A percentile compares a stretch with the other conserved stretches of the same genome.
Conservation (phyloP, 2,113 vertebrate genomes). For the Cyanocitta stelleri region DNA sequence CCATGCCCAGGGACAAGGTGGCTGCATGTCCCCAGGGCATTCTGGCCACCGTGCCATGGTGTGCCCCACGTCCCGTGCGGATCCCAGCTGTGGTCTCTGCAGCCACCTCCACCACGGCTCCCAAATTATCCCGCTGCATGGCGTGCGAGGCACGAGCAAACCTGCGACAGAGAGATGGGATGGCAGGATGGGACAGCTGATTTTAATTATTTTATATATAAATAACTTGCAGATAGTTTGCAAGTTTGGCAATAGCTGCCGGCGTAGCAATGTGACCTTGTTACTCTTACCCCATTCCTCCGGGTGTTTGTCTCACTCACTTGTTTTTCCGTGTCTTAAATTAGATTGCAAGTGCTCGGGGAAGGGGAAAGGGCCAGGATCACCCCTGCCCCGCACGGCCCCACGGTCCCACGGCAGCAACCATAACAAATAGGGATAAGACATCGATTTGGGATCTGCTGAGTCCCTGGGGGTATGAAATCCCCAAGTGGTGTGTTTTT, state of each 20-base stretch:
- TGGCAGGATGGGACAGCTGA: constrained; percentile 34
- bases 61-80: fast-evolving
- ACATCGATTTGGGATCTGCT: background rate
- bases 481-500: background rate
- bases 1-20: background rate
- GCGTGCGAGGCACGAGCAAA: background rate
- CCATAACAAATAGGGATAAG: background rate
- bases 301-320: constrained; percentile 18
- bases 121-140: background rate
- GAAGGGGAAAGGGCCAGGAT: background rate
- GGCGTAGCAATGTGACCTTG: constrained; percentile 42
- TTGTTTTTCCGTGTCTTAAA: constrained; percentile 53
- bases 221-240: constrained; percentile 47
- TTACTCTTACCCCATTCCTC: constrained; percentile 44
- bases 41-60: fast-evolving
- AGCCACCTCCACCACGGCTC: background rate
- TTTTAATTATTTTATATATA: constrained; percentile 62
- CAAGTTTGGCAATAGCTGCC: constrained; percentile 50
- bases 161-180: background rate
- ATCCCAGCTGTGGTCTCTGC: background rate
- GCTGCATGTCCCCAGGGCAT: background rate
- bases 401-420: background rate
- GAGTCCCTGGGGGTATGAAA: background rate
- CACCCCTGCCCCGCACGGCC: background rate
- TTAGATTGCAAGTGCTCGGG: constrained; percentile 34